These are phyloP conservation scores for Pygmarrhopalites habei DNA, from an alignment of 1,140 invertebrate genomes.

Conservation along the genomic window DNA sequence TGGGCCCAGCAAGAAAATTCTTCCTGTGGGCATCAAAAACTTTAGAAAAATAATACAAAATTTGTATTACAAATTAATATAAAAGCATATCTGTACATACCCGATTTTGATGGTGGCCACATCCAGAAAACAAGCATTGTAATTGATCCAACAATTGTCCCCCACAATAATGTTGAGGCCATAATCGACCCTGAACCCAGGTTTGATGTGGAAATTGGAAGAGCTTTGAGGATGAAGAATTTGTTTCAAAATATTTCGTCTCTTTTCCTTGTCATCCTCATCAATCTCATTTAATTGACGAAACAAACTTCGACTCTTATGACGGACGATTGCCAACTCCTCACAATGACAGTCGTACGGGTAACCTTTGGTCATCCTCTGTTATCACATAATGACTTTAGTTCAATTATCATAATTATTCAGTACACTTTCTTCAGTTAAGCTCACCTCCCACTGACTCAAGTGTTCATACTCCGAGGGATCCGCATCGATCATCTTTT, in stretches of 20 bases:
- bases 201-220: neutral
- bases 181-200: conserved; percentile 7
- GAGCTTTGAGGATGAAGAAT: conserved; percentile 7
- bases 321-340: neutral
- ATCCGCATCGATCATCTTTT: neutral
- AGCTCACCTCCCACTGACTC: neutral
- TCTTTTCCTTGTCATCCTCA: neutral
- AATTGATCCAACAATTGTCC: conserved; percentile 32
- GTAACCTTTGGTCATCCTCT: neutral
- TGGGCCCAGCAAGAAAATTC: conserved; percentile 18
- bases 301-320: neutral
- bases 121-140: conserved; percentile 28
- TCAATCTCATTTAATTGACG: neutral
- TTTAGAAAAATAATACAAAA: no score
- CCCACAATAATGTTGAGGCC: conserved; percentile 16
- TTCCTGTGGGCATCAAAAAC: no score
- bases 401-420: no score
- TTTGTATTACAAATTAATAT: no score
- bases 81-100: no score
- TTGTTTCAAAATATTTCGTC: conserved; percentile 1
- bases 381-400: no score
- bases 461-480: neutral
- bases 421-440: no score
- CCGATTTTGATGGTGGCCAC: conserved; percentile 22
- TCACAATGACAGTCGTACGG: neutral